Percentiles rank a stretch among this genome's conserved stretches.
Evolutionary conservation across 2,888 invertebrate genomes (phyloP).

Genomic region (Drosophila prostipennis): DNA sequence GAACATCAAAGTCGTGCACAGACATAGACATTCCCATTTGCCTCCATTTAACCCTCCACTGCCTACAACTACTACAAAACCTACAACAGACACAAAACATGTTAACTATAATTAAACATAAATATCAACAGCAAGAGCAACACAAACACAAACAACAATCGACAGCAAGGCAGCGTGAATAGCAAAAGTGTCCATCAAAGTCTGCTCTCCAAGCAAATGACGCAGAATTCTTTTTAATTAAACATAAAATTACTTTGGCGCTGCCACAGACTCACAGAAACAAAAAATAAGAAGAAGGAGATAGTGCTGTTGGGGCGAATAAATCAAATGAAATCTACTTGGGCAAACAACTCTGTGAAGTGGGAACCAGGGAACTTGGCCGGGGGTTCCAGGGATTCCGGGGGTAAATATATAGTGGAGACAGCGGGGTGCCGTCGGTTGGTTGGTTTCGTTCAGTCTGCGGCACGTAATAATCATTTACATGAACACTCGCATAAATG

Average conservation of each 20-base stretch:
- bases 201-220: constrained; percentile 59
- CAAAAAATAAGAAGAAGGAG: constrained; percentile 10
- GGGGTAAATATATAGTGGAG: constrained; percentile 17
- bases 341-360: constrained; percentile 51
- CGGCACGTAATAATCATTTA: constrained; percentile 79
- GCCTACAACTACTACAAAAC: constrained; percentile 8
- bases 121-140: constrained; percentile 48
- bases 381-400: not conserved
- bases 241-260: constrained; percentile 78
- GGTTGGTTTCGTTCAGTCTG: constrained; percentile 30
- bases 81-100: constrained; percentile 61
- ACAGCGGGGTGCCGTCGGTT: constrained; percentile 51
- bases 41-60: constrained; percentile 30
- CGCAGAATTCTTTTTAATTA: constrained; percentile 77
- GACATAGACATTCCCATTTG: constrained; percentile 41
- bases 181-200: constrained; percentile 76
- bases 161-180: constrained; percentile 59
- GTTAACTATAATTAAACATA: constrained; percentile 78
- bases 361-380: constrained; percentile 16
- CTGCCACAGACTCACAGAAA: constrained; percentile 41
- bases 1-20: constrained; percentile 74
- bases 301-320: constrained; percentile 52
- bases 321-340: constrained; percentile 77
- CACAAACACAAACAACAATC: constrained; percentile 23
- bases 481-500: constrained; percentile 81